Evolutionary conservation across 2,113 vertebrate species (phyloP).

Genomic region (Mobula hypostoma): DNA sequence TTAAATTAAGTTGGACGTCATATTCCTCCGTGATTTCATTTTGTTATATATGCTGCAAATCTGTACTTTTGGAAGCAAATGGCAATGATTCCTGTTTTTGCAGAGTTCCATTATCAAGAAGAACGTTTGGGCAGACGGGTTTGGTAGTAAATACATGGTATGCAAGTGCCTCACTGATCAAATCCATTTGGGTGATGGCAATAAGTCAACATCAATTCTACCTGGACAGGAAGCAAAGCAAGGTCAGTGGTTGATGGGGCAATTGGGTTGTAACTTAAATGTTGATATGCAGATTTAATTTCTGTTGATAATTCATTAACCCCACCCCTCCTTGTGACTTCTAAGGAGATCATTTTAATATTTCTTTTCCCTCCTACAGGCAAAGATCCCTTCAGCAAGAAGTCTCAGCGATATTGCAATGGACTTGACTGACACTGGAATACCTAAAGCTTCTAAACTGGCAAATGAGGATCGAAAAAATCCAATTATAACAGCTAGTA

Average conservation of each 20-base stretch:
- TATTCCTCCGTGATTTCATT: no score
- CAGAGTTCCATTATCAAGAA: slow-evolving; percentile 80
- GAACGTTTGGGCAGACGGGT: slow-evolving; percentile 84
- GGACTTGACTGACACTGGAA: slow-evolving; percentile 78
- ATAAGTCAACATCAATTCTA: slow-evolving; percentile 99
- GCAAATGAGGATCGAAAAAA: slow-evolving; percentile 71
- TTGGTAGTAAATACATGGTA: slow-evolving; percentile 94
- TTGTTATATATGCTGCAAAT: no score
- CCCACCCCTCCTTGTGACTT: background rate
- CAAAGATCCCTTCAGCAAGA: slow-evolving; percentile 80
- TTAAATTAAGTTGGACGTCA: no score
- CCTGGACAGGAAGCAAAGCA: slow-evolving; percentile 93
- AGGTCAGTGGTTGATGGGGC: slow-evolving; percentile 66
- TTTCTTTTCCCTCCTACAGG: slow-evolving; percentile 53
- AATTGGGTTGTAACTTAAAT: background rate
- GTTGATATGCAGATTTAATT: background rate
- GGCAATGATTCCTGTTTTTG: slow-evolving; percentile 38
- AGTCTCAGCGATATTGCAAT: slow-evolving; percentile 85
- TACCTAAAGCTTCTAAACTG: slow-evolving; percentile 66
- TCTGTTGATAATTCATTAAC: background rate
- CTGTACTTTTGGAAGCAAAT: background rate
- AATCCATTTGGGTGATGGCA: slow-evolving; percentile 98
- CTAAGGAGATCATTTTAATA: background rate
- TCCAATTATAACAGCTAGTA: slow-evolving; percentile 90
- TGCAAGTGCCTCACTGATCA: slow-evolving; percentile 94